Evolutionary conservation across 1,140 invertebrate genomes (phyloP), one percentile per base, ranked within the genome.

Genomic region (Eurytemora carolleeae): DNA sequence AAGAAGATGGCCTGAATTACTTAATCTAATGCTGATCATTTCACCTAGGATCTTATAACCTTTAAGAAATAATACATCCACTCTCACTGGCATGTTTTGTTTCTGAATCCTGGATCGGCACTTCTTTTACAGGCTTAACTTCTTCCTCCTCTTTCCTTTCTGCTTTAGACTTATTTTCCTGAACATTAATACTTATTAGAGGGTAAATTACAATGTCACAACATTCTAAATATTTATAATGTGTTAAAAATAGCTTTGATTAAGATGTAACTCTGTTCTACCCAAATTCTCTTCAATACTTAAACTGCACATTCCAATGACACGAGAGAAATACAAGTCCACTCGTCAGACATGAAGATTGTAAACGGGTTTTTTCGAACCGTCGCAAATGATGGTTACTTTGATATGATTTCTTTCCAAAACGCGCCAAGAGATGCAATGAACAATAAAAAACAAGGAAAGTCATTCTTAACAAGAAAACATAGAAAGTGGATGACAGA

Each of bases 121-220:
- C 78, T 70, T 83, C 82, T 67, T 82, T 79, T 19, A 83, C 79
- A n/a, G 79, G 73, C 3, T 79, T 77, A 22, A 83, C 66, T 63
- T 79, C 76, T 59, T 75, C 71, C 66, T 80, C 76, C 62, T 70
- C 67, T 67, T 74, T 73, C 64, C 69, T 61, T 66, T 71, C 65
- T 60, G 68, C 64, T 59, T 65, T 64, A 58, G 72, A 71, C 69
- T 72, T 61, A 44, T 66, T 65, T 31, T 59, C 18, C 2, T 25
- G 2, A 20, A 17, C 1, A 57, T 56, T 64, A 3, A 7, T 44
- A 16, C 31, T 44, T 12, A 44, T 44, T 44, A 7, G 7, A 44
- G 31, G 7, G 7, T n/a, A 44, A 44, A n/a, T 44, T 44, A 44
- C n/a, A 44, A 21, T 53, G 21, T 15, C 12, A 31, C 3, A 26